Base-by-base conservation (phyloP, 2,888 invertebrate species). In the Ommatoiulus sabulosus region DNA sequence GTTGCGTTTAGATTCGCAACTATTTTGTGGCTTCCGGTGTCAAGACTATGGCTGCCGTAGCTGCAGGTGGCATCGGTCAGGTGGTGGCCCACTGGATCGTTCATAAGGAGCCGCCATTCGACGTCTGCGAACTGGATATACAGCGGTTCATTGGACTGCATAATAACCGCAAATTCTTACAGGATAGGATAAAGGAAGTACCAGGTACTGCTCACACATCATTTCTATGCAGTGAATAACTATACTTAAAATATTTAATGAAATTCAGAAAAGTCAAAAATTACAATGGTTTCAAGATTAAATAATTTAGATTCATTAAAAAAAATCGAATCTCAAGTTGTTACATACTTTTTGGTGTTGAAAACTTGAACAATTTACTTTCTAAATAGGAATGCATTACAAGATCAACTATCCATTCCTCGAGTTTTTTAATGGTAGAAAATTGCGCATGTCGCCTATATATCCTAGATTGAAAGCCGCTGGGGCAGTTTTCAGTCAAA, bases 401-500 rank as follows among this genome's bases (percentile, higher is more conserved):
- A 95, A 95, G 3, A 93, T 97, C 84, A 95, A 95, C 24, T 97
- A 97, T 93, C 97, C 97, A 0, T 96, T 96, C 92, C 94, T 95
- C 90, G 98, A 98, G 93, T 98, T 97, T 91, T 94, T 95, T 92
- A 97, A 96, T 0, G 97, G 98, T 0, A 94, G 98, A 88, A 97
- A 98, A 92, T 93, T 99, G 20, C 94, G 99, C 88, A 96, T 97
- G 95, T 98, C 98, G 0, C 98, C 99, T 0, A 97, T 99, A 90
- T 98, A 98, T 93, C 97, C 98, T 0, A 96, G 97, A 89, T 93
- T 99, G 20, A 95, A 96, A 90, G 97, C 97, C 92, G 96, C 96
- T 12, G 98, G 98, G 0, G 99, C 98, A 0, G 96, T 98, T 7
- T 99, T 99, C 92, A 97, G 98, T 0, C 98, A 99, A 92, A 97